Conservation (phyloP, 2,113 vertebrate genomes). For the Bubo blakistoni region DNA sequence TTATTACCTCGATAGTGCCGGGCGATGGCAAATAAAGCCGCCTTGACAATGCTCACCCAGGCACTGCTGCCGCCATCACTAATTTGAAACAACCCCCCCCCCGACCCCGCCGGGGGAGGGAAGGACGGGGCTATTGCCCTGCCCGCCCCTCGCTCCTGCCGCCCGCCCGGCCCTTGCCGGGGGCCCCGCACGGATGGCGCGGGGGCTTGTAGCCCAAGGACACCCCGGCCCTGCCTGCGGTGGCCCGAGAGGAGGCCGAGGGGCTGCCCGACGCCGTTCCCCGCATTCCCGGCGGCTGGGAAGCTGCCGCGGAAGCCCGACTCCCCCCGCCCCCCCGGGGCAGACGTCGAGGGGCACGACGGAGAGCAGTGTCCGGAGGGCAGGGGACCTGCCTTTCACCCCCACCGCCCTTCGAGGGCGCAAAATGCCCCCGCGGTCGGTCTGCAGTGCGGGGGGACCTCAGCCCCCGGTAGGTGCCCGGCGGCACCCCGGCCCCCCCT, state of each 20-base stretch:
- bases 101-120: too few species aligned
- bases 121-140: neutral
- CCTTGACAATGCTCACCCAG: neutral
- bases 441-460: neutral
- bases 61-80: neutral
- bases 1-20: neutral
- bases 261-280: too few species aligned
- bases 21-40: neutral
- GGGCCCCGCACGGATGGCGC: neutral
- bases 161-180: neutral
- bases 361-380: neutral
- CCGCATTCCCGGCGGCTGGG: too few species aligned
- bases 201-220: too few species aligned
- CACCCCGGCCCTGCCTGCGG: neutral
- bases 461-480: neutral
- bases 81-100: neutral
- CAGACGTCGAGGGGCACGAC: neutral
- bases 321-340: too few species aligned
- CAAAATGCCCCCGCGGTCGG: rapidly evolving
- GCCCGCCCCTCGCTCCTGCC: neutral
- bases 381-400: too few species aligned
- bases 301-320: neutral
- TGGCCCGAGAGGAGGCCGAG: neutral
- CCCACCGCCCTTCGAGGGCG: neutral
- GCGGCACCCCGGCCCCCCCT: rapidly evolving